Percentiles rank a stretch among this genome's conserved stretches.
phyloP scores from a whole-genome alignment of 2,113 vertebrate genomes.

The Colius striatus region DNA sequence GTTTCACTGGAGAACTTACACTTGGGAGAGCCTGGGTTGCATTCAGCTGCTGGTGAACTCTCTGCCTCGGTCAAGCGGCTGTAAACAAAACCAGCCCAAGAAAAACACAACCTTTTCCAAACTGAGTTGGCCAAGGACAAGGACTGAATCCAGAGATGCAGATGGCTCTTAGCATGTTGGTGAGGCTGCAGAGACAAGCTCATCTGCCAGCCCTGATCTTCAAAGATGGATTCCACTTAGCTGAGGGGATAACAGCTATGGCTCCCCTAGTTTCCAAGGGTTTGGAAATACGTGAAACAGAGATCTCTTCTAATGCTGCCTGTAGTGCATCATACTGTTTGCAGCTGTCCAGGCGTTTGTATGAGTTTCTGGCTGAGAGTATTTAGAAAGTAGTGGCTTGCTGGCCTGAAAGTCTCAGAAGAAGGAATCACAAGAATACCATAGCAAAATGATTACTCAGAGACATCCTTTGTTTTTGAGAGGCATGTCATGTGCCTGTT shows the following conservation, averaged over 20 bases:
- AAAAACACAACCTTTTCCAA: conserved; percentile 57
- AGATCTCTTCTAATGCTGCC: not conserved
- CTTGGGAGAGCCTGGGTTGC: conserved; percentile 39
- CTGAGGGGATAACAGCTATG: not conserved
- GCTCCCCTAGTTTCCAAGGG: not conserved
- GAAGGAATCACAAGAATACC: not conserved
- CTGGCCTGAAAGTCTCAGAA: not conserved
- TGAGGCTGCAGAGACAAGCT: conserved; percentile 1
- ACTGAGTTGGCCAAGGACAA: conserved; percentile 19
- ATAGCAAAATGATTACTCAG: not conserved
- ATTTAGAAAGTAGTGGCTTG: not conserved
- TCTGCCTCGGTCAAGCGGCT: conserved; percentile 10
- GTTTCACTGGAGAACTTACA: conserved; percentile 50
- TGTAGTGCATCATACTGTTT: not conserved
- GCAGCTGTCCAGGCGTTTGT: not conserved
- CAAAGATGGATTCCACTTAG: not conserved
- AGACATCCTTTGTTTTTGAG: not conserved
- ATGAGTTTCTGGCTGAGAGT: not conserved
- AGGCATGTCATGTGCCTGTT: not conserved
- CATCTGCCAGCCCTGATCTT: conserved; percentile 1
- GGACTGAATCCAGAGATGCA: conserved; percentile 1
- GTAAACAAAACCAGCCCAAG: conserved; percentile 59
- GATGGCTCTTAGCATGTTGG: not conserved
- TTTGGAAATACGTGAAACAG: not conserved
- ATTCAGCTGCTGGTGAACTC: conserved; percentile 54